Conservation (phyloP, 2,113 vertebrate genomes). For the Castor canadensis region DNA sequence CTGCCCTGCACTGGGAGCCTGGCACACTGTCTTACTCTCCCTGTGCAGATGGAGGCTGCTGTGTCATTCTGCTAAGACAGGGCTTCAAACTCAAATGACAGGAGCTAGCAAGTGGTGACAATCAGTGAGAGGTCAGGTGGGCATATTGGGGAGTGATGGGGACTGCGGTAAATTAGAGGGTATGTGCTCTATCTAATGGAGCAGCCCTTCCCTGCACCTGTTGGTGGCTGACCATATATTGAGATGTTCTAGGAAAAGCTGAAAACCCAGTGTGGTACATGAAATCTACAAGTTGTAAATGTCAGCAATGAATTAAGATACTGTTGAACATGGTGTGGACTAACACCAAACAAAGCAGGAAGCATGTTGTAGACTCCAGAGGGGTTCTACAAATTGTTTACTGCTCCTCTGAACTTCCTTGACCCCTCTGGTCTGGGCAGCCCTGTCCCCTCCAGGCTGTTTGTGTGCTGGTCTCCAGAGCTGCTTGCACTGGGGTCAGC, state of each 20-base stretch:
- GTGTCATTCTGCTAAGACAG: not conserved
- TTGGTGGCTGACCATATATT: not conserved
- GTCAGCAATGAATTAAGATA: not conserved
- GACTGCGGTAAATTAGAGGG: not conserved
- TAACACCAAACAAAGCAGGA: not conserved
- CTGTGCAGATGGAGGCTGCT: not conserved
- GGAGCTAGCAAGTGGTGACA: not conserved
- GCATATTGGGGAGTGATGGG: not conserved
- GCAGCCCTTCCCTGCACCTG: not conserved
- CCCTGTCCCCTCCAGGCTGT: not conserved
- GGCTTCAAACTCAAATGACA: not conserved
- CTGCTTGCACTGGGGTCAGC: not conserved
- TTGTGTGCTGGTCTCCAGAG: not conserved
- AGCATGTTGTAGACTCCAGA: not conserved
- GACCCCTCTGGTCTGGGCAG: not conserved
- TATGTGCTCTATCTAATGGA: too few relatives aligned
- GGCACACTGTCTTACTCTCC: not conserved
- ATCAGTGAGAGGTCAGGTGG: not conserved
- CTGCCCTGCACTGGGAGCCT: not conserved
- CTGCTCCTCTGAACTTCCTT: not conserved
- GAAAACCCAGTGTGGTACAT: not conserved
- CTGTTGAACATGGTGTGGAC: not conserved
- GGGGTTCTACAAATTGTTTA: too few relatives aligned
- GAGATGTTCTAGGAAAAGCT: slow-evolving; percentile 25
- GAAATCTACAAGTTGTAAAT: not conserved